A percentile compares a stretch with the other conserved stretches of the same genome.
Conservation (phyloP, 2,888 invertebrate species). For the Latrodectus hesperus region DNA sequence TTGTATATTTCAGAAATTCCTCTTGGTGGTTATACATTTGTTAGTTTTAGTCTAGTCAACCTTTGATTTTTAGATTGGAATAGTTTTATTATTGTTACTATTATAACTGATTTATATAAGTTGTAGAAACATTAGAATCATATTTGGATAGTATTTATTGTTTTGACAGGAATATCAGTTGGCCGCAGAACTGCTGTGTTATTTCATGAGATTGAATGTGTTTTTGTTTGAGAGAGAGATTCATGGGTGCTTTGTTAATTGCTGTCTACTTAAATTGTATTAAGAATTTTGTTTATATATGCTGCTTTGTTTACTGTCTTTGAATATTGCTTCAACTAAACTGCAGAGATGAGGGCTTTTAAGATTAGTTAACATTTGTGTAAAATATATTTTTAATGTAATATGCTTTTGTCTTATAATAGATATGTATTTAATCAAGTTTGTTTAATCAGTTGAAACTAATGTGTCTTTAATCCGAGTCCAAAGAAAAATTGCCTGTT, state of each 20-base stretch:
- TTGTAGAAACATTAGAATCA: conserved; percentile 62
- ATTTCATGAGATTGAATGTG: conserved; percentile 14
- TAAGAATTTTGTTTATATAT: background rate
- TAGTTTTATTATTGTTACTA: conserved; percentile 68
- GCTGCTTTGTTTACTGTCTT: background rate
- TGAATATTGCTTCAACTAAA: background rate
- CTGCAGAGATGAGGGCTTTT: background rate
- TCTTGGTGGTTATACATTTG: conserved; percentile 65
- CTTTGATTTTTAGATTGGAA: conserved; percentile 65
- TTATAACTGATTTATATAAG: conserved; percentile 63
- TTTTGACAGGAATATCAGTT: conserved; percentile 52
- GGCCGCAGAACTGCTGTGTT: conserved; percentile 6
- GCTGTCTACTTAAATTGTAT: background rate
- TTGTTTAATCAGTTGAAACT: conserved; percentile 15
- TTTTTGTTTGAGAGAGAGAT: conserved; percentile 15
- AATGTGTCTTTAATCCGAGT: too few species aligned
- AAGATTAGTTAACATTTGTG: background rate
- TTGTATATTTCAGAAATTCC: conserved; percentile 67
- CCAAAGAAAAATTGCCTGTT: background rate
- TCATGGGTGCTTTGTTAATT: conserved; percentile 3
- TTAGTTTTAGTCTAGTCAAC: conserved; percentile 69
- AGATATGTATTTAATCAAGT: conserved; percentile 52
- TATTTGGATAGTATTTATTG: conserved; percentile 69
- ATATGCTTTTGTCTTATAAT: conserved; percentile 1
- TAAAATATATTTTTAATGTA: background rate